Evolutionary conservation across 2,888 invertebrate genomes (phyloP).

Genomic region (Baronia brevicornis): DNA sequence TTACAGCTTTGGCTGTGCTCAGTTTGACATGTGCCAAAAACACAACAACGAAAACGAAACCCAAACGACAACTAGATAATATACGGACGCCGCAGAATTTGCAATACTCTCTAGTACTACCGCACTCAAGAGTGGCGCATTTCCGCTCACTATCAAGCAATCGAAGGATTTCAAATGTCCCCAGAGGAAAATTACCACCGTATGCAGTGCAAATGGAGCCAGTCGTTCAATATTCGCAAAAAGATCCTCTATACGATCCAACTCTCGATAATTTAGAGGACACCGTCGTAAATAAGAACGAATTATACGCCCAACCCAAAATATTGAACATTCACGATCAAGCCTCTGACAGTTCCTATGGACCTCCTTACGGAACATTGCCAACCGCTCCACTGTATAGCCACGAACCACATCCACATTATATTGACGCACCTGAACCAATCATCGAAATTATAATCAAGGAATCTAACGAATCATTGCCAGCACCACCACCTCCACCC

Average conservation of each 20-base stretch:
- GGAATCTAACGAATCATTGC: constrained; percentile 88
- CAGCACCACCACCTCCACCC: constrained; percentile 77
- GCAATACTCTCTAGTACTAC: constrained; percentile 76
- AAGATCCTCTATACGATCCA: constrained; percentile 84
- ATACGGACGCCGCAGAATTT: constrained; percentile 75
- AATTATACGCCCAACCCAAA: constrained; percentile 67
- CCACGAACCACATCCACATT: constrained; percentile 66
- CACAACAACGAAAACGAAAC: constrained; percentile 66
- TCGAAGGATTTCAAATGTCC: constrained; percentile 70
- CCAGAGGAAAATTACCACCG: constrained; percentile 75
- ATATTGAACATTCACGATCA: constrained; percentile 64
- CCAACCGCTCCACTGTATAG: constrained; percentile 68
- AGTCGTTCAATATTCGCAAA: constrained; percentile 85
- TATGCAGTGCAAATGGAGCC: constrained; percentile 90
- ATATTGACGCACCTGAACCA: constrained; percentile 88
- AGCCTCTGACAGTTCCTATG: constrained; percentile 57
- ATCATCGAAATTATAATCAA: constrained; percentile 95
- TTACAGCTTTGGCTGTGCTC: constrained; percentile 74
- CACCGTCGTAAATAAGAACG: constrained; percentile 54
- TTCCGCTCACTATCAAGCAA: constrained; percentile 69
- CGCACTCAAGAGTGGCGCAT: constrained; percentile 71
- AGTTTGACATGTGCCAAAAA: constrained; percentile 66
- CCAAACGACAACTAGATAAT: constrained; percentile 68
- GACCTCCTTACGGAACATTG: constrained; percentile 59
- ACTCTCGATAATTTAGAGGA: constrained; percentile 65